Base-by-base conservation (phyloP, 2,113 vertebrate genomes). In the Pandion haliaetus region DNA sequence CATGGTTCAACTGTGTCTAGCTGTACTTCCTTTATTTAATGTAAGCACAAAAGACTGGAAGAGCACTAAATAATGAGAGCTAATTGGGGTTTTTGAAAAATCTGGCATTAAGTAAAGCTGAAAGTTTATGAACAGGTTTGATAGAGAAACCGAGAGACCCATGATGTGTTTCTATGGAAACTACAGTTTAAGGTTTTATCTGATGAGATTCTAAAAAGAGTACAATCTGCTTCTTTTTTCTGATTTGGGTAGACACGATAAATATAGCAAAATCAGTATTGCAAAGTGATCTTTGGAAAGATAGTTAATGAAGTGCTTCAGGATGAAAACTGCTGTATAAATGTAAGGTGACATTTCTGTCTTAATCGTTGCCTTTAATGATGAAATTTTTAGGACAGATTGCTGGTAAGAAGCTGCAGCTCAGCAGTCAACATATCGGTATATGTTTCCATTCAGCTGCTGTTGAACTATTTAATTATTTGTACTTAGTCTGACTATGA, bases 91-190 rank as follows among this genome's bases (percentile, higher is more conserved):
- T 79, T 92, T 76, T 93, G 44, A 61, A 88, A 90, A 88, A 79
- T 72, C 19, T 17, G 86, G 16, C 32, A 13, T 87, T 89, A 91
- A 95, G 62, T 85, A 94, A 93, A 97, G 70, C 93, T 87, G 86
- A 65, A 96, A 97, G 94, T 97, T 96, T 94, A 82, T 87, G 84
- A 95, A 87, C 89, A 78, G 92, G 73, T 95, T 96, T 87, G 70
- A 54, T 45, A 82, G 85, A 65, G 88, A 88, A 66, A 69, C 57
- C 0, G 1, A 85, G 94, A 92, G 81, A 44, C 34, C 70, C 81
- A 26, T 58, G 70, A 91, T 95, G 88, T 85, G 97, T 97, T 95
- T 92, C 97, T 94, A 95, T 97, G 95, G 97, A 91, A 97, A 97
- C 96, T 65, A 65, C 80, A 89, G 86, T 95, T 93, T 55, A 86